A percentile compares a stretch with the other conserved stretches of the same genome.
phyloP scores from a whole-genome alignment of 2,888 invertebrate genomes.

The Cryptus viduatorius region DNA sequence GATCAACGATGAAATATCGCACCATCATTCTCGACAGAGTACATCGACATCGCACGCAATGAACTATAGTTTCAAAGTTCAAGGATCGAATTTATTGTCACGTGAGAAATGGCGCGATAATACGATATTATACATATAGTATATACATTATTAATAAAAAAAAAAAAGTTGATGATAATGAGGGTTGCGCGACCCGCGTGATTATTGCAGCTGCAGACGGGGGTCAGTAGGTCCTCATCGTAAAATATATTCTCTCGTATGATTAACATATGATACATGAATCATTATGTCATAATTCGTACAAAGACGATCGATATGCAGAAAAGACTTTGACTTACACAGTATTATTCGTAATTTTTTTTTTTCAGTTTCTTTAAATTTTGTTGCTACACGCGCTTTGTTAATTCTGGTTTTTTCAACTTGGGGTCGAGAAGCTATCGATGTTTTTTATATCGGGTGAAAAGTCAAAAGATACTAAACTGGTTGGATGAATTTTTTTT shows the following conservation, averaged over 20 bases:
- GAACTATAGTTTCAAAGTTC: constrained; percentile 35
- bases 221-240: constrained; percentile 49
- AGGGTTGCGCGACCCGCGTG: constrained; percentile 44
- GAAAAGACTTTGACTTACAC: neutral
- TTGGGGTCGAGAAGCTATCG: too few relatives aligned
- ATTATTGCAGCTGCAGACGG: constrained; percentile 44
- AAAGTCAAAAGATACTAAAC: too few relatives aligned
- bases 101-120: constrained; percentile 33
- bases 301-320: neutral
- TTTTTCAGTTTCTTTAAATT: too few relatives aligned
- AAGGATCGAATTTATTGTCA: constrained; percentile 30
- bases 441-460: too few relatives aligned
- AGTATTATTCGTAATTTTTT: neutral
- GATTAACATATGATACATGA: constrained; percentile 17
- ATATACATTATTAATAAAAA: neutral
- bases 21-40: constrained; percentile 2
- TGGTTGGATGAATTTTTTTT: neutral
- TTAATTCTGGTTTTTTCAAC: too few relatives aligned
- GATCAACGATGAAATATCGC: constrained; percentile 15
- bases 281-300: constrained; percentile 15
- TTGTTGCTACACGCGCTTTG: too few relatives aligned
- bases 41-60: constrained; percentile 32
- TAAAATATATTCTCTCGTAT: constrained; percentile 2
- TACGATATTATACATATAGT: neutral
- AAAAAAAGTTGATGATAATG: constrained; percentile 12